Evolutionary conservation across 2,888 invertebrate species (phyloP), one percentile per base, ranked within the genome.

Genomic region (Sinotaia quadrata): DNA sequence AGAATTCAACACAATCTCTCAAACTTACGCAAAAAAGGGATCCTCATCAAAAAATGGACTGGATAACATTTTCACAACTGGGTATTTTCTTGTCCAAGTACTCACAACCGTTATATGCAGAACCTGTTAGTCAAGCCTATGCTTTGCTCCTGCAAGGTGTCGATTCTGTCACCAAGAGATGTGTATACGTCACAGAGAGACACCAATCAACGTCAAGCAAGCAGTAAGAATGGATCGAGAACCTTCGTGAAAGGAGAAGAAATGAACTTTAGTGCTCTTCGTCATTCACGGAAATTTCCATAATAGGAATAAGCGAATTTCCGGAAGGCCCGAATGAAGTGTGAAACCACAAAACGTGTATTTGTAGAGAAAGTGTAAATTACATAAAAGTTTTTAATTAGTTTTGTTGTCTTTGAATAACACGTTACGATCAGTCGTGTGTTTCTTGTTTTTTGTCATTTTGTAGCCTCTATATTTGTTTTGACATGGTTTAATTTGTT

Each of bases 11-110:
- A 47, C 62, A 21, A 52, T 21, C 58, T 44, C 31, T n/a, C 27
- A 27, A 52, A 78, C 83, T 80, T 78, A 83, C 83, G 76, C 75
- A 71, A 83, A 83, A 62, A 83, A 83, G 54, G 81, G 82, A 71
- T 83, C 83, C 3, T 79, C 75, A 15, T 80, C 80, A 69, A 83
- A 78, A 67, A 83, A 60, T 27, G 80, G 75, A 31, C 78, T 61
- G 36, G 79, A 78, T 52, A 78, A 68, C 83, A 83, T 83, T 41
- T 56, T 78, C 33, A 24, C 21, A 18, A 47, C 34, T 21, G 12
- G 12, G 33, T 44, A 12, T 34, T 62, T 15, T 27, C 54, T 27
- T 4, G 36, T 24, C 57, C 47, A n/a, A 54, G 27, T 33, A 41
- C n/a, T 54, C 54, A 24, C 24, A 7, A n/a, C 31, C 47, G 34